Evolutionary conservation across 2,888 invertebrate genomes (phyloP), one percentile per base, ranked within the genome.

Genomic region (Selenia dentaria): DNA sequence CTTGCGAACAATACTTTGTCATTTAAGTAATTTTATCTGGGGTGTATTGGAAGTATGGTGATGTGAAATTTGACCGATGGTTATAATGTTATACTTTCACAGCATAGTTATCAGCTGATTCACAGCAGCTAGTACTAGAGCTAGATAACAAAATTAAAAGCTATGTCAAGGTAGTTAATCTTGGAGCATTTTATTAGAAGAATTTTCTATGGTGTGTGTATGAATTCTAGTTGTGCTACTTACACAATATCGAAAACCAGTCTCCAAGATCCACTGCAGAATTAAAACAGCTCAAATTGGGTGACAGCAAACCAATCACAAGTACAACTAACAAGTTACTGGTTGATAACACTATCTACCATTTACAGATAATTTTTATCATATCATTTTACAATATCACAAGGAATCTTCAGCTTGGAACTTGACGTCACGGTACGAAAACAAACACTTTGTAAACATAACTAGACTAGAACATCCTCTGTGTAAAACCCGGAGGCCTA

Each of bases 361-460:
- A 74, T 68, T 63, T 67, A 22, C 52, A 76, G 86, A 86, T 87
- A 83, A 61, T 72, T 68, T 79, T 80, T 86, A 85, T 86, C 86
- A 81, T 82, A 83, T 79, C 80, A 70, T 54, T 67, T 61, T 59
- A 70, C 66, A 73, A 72, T 70, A 77, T 70, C 71, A 73, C 76
- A 73, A 79, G 80, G 77, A 79, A 74, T 79, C 70, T 78, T 70
- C 64, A 70, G 70, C 73, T 74, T 68, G 66, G 63, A 78, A 71
- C 25, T 25, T 22, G 22, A 22, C 55, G 57, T 82, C 81, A 86
- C 84, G 85, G 83, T 84, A 86, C 69, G 33, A 71, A 68, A 74
- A 77, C 75, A 77, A 74, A 59, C 69, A 77, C 66, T 70, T 64
- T 67, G 67, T 64, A 78, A 70, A 79, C 67, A 77, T 71, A 73